phyloP scores from a whole-genome alignment of 23 tunicate genomes.

The Halocynthia aurantium region DNA sequence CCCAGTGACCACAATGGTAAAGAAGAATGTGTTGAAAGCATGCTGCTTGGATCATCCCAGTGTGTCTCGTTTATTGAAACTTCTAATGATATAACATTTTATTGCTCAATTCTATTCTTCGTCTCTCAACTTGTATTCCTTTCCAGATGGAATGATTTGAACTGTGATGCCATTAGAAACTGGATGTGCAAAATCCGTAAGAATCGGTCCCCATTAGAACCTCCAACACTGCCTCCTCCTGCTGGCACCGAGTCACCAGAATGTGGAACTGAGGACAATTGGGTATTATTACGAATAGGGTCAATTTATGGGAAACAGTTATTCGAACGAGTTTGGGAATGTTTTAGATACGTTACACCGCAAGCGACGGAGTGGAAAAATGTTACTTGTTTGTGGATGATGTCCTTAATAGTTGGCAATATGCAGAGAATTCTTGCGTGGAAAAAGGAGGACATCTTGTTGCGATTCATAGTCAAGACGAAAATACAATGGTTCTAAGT shows the following conservation, averaged over 20 bases:
- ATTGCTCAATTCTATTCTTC: background rate
- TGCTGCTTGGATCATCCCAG: slow-evolving; percentile 45
- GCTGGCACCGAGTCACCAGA: slow-evolving; percentile 53
- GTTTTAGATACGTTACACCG: slow-evolving; percentile 48
- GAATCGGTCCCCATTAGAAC: slow-evolving; percentile 22
- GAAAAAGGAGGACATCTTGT: slow-evolving; percentile 73
- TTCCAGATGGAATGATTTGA: slow-evolving; percentile 81
- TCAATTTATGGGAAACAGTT: background rate
- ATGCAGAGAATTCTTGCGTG: slow-evolving; percentile 50
- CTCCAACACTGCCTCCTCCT: slow-evolving; percentile 61
- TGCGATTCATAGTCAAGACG: slow-evolving; percentile 72
- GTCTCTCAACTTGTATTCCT: background rate
- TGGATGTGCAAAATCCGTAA: slow-evolving; percentile 73
- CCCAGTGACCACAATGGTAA: slow-evolving; percentile 62
- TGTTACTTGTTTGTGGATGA: slow-evolving; percentile 71
- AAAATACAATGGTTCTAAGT: slow-evolving; percentile 44
- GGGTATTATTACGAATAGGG: slow-evolving; percentile 37
- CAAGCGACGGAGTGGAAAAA: slow-evolving; percentile 35
- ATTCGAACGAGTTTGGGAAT: background rate
- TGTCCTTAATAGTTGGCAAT: slow-evolving; percentile 39
- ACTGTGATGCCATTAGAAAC: slow-evolving; percentile 59
- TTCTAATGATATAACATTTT: too few species aligned
- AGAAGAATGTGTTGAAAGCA: slow-evolving; percentile 81
- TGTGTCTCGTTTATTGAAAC: slow-evolving; percentile 16
- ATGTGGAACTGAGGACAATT: slow-evolving; percentile 53